phyloP scores from a whole-genome alignment of 2,797 vertebrate genomes.

The Fringilla coelebs region DNA sequence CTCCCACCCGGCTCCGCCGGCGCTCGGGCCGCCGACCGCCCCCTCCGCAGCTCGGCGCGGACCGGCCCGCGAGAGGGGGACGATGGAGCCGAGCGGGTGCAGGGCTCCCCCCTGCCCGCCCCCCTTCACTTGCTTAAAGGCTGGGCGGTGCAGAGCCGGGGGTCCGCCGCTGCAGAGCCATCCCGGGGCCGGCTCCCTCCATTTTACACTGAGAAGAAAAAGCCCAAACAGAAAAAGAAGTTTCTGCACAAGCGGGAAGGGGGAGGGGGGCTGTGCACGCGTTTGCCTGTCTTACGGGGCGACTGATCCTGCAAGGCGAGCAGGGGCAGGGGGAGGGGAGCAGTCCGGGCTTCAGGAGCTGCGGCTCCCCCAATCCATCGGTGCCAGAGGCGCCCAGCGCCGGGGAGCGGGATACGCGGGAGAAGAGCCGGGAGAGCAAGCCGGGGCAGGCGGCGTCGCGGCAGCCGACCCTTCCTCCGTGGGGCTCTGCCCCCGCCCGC shows the following conservation, averaged over 20 bases:
- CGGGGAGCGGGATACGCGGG: not conserved
- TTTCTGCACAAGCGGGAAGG: constrained; percentile 37
- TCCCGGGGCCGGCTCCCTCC: constrained; percentile 66
- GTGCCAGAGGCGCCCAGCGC: not conserved
- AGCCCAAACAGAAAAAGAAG: constrained; percentile 26
- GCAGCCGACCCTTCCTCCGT: not conserved
- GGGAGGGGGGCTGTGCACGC: constrained; percentile 25
- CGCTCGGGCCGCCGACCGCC: constrained; percentile 29
- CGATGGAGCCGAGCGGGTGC: constrained; percentile 43
- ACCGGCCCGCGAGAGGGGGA: not conserved
- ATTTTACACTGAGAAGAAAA: constrained; percentile 59
- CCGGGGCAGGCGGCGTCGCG: constrained; percentile 23
- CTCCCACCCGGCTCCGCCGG: constrained; percentile 58
- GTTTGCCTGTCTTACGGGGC: constrained; percentile 43
- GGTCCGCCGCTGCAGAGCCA: constrained; percentile 44
- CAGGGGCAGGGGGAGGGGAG: constrained; percentile 17
- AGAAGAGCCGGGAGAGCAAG: not conserved
- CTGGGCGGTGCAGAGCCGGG: constrained; percentile 49
- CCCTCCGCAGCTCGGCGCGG: constrained; percentile 3
- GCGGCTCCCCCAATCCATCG: constrained; percentile 45
- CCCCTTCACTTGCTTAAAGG: constrained; percentile 38
- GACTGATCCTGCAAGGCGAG: constrained; percentile 18
- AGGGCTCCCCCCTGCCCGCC: constrained; percentile 3
- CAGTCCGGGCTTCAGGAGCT: constrained; percentile 43
- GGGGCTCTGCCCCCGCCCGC: not conserved